Conservation (phyloP, 2,797 vertebrate genomes). For the Pipistrellus pipistrellus region DNA sequence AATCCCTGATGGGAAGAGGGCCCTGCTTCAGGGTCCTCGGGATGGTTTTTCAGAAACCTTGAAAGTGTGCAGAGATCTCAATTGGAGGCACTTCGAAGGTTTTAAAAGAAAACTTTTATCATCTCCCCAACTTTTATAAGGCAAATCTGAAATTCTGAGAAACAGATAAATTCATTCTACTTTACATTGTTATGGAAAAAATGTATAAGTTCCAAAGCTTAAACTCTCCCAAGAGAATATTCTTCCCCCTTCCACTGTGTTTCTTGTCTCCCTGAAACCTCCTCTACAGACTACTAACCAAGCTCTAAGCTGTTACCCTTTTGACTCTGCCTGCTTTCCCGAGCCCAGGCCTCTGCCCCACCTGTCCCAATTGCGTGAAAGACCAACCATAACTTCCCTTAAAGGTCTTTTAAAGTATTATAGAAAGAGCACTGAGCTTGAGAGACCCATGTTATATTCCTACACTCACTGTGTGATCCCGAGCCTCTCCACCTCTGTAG, state of each 20-base stretch:
- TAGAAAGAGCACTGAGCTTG: not conserved
- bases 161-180: constrained; percentile 29
- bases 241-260: not conserved
- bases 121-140: not conserved
- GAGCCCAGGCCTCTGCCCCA: not conserved
- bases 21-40: not conserved
- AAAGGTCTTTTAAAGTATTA: not conserved
- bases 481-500: not conserved
- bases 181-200: constrained; percentile 31
- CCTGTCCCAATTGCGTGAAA: not conserved
- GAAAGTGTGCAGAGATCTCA: constrained; percentile 30
- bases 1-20: not conserved
- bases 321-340: not conserved
- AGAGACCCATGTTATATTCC: not conserved
- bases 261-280: not conserved
- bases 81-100: not conserved
- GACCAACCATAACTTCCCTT: not conserved
- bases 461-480: not conserved
- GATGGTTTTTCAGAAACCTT: constrained; percentile 48
- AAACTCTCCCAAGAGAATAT: not conserved
- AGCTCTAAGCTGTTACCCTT: not conserved
- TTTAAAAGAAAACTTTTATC: constrained; percentile 25
- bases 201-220: not conserved
- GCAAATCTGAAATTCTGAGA: constrained; percentile 41
- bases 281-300: constrained; percentile 40